These are phyloP conservation scores for Teleogryllus occipitalis DNA, from an alignment of 1,140 invertebrate species.

Conservation along the genomic window DNA sequence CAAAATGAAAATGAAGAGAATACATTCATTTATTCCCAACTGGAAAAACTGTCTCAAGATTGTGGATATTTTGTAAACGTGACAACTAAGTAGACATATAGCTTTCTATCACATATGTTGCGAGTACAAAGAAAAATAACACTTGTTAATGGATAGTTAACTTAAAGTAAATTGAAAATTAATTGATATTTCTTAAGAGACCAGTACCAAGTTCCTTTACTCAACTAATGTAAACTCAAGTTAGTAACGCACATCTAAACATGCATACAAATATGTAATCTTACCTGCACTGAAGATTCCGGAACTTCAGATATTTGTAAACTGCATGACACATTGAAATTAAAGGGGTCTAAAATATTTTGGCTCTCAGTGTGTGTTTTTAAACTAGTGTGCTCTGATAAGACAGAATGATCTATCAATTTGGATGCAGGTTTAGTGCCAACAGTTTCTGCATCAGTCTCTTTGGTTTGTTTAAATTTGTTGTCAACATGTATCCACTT, in stretches of 20 bases:
- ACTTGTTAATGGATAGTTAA: no score
- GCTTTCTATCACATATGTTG: no score
- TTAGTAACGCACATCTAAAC: not conserved
- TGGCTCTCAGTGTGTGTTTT: not conserved
- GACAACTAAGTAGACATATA: no score
- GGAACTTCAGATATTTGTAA: not conserved
- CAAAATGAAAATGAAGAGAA: no score
- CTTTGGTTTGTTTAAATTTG: constrained; percentile 15
- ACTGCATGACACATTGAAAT: not conserved
- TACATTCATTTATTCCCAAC: no score
- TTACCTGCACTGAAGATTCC: not conserved
- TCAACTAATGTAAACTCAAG: not conserved
- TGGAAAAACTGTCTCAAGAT: no score
- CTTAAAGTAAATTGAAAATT: no score
- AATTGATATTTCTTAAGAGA: no score
- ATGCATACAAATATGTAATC: not conserved
- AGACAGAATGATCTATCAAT: not conserved
- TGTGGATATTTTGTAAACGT: no score
- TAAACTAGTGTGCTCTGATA: not conserved
- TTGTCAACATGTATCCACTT: constrained; percentile 16
- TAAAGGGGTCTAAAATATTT: not conserved
- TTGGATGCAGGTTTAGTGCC: not conserved
- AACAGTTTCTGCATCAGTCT: constrained; percentile 15
- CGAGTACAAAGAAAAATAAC: no score
- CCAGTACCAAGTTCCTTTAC: no score